phyloP scores from a whole-genome alignment of 2,113 vertebrate genomes.

The Brevimyrus niger region DNA sequence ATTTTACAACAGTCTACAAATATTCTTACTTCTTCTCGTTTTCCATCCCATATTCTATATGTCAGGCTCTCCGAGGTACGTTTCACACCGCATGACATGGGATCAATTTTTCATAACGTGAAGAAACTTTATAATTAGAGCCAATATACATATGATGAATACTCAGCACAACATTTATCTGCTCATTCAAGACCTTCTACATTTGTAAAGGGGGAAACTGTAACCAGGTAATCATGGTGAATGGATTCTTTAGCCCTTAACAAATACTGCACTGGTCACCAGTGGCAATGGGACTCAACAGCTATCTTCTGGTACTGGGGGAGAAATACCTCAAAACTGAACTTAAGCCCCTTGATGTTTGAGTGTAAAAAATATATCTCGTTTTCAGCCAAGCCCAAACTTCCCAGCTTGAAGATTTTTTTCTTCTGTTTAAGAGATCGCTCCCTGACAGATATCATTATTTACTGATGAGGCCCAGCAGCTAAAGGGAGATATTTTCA shows the following conservation, averaged over 20 bases:
- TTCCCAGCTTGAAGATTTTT: conserved; percentile 16
- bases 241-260: background rate
- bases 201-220: background rate
- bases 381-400: conserved; percentile 17
- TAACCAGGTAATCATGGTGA: conserved; percentile 7
- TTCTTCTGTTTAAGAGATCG: conserved; percentile 25
- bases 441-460: conserved; percentile 44
- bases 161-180: conserved; percentile 13
- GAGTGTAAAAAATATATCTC: conserved; percentile 18
- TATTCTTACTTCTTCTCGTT: background rate
- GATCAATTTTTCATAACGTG: background rate
- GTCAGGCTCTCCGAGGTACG: background rate
- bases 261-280: conserved; percentile 19
- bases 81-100: background rate
- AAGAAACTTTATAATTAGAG: background rate
- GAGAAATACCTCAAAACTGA: background rate
- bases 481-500: conserved; percentile 63
- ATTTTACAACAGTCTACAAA: background rate
- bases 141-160: background rate
- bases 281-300: conserved; percentile 15
- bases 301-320: conserved; percentile 16
- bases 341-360: background rate
- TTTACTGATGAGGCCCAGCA: conserved; percentile 55
- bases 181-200: background rate
- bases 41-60: background rate